A percentile compares a stretch with the other conserved stretches of the same genome.
phyloP scores from a whole-genome alignment of 2,797 vertebrate species.

The Enteromius mattozi region DNA sequence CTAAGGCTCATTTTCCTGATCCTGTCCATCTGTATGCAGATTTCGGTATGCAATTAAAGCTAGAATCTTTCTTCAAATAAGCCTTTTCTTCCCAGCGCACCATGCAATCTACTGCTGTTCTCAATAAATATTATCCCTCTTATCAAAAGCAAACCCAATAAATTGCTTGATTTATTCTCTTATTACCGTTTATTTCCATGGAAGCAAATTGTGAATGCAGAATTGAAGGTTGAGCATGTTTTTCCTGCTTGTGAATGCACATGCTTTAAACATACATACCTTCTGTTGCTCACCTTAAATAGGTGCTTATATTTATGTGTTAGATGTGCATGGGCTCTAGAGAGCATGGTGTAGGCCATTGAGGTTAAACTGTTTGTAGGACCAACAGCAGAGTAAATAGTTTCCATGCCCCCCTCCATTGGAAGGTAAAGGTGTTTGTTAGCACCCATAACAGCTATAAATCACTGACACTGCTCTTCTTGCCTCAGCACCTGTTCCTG shows the following conservation, averaged over 20 bases:
- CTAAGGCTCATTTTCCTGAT: conserved; percentile 25
- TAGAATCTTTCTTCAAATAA: conserved; percentile 80
- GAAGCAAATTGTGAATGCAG: conserved; percentile 58
- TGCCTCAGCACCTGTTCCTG: conserved; percentile 38
- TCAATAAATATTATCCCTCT: conserved; percentile 81
- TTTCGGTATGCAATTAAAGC: conserved; percentile 76
- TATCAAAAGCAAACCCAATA: conserved; percentile 80
- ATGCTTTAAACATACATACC: conserved; percentile 24
- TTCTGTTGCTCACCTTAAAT: conserved; percentile 35
- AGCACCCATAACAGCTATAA: conserved; percentile 48
- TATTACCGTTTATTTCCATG: conserved; percentile 70
- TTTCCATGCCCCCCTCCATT: conserved; percentile 3
- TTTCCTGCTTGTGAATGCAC: not conserved
- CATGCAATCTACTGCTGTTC: conserved; percentile 64
- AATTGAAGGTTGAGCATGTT: not conserved
- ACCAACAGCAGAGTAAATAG: conserved; percentile 21
- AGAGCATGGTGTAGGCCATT: not conserved
- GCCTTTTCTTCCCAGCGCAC: conserved; percentile 62
- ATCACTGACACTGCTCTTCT: conserved; percentile 47
- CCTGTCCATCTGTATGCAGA: conserved; percentile 69
- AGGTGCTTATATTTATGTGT: conserved; percentile 38
- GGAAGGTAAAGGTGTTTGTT: conserved; percentile 43
- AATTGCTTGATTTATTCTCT: conserved; percentile 72
- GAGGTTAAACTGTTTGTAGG: conserved; percentile 45
- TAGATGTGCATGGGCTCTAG: not conserved